phyloP scores from a whole-genome alignment of 2,888 invertebrate species.

The Hydraecia micacea region DNA sequence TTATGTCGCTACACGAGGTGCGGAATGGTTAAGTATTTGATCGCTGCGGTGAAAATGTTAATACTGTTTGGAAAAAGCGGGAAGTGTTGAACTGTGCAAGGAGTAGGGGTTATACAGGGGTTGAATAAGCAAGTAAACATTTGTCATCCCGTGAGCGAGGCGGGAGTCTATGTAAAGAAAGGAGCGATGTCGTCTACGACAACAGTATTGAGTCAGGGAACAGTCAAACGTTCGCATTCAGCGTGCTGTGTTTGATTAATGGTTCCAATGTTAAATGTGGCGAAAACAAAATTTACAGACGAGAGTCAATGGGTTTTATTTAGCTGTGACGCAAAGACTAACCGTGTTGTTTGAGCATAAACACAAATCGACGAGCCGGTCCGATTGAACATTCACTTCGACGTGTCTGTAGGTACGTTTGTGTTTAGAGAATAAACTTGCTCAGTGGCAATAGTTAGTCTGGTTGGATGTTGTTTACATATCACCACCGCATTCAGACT shows the following conservation, averaged over 20 bases:
- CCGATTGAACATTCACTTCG: conserved; percentile 54
- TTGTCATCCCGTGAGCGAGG: conserved; percentile 80
- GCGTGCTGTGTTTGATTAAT: conserved; percentile 64
- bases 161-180: conserved; percentile 73
- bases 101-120: conserved; percentile 76
- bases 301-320: conserved; percentile 56
- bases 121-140: conserved; percentile 81
- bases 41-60: conserved; percentile 69
- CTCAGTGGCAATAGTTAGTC: conserved; percentile 78
- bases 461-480: conserved; percentile 81
- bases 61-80: conserved; percentile 67
- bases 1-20: conserved; percentile 73
- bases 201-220: conserved; percentile 64
- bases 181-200: conserved; percentile 63
- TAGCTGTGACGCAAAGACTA: conserved; percentile 45
- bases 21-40: conserved; percentile 70
- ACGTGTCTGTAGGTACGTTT: conserved; percentile 47
- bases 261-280: conserved; percentile 58
- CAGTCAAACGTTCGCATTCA: conserved; percentile 56
- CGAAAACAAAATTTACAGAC: conserved; percentile 54
- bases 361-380: conserved; percentile 51
- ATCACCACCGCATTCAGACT: conserved; percentile 77
- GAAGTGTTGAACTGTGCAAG: conserved; percentile 71
- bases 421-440: conserved; percentile 86
- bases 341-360: conserved; percentile 53